Evolutionary conservation across 2,797 vertebrate genomes (phyloP), one percentile per base, ranked within the genome.

Genomic region (Anisognathus igniventris): DNA sequence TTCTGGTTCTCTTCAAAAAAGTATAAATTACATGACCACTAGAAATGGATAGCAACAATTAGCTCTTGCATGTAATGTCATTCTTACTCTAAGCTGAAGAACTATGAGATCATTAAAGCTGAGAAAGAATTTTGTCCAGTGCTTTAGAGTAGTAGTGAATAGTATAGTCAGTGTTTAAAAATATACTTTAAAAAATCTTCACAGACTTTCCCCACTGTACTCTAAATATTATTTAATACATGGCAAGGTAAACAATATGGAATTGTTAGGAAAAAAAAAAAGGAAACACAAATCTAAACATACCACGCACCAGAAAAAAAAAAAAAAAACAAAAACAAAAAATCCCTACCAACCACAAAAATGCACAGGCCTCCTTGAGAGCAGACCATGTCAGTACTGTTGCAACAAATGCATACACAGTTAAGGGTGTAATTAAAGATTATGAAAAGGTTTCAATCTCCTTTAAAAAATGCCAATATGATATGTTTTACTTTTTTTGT

Each of bases 191-290:
- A 67, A 73, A 82, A 71, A 39, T 50, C 22, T 54, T 23, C 4
- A 31, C 7, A 40, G 16, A 33, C 6, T 56, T 24, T 64, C 22
- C 19, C 9, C 14, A 42, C 28, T 75, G 6, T 61, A 30, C 6
- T 79, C 22, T 67, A 70, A 37, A 48, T 48, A 74, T 8, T 6
- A 68, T 73, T 80, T 80, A 44, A 6, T n/a, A 39, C 45, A 21
- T 1, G 0, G 0, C 8, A 65, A 37, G 14, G 6, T 21, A 87
- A 61, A 14, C 24, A 62, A n/a, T 13, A 16, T 33, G 14, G 7
- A 54, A 7, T 48, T 44, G 16, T 57, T 35, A 31, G 17, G 17
- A 24, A n/a, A 42, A 61, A 53, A 22, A 42, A 48, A 23, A 37
- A 37, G 12, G 14, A 12, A 35, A 74, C 11, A 3, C 3, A 14